A percentile compares a stretch with the other conserved stretches of the same genome.
These are phyloP conservation scores for Paguma larvata DNA, from an alignment of 2,797 vertebrate species.

Conservation along the genomic window DNA sequence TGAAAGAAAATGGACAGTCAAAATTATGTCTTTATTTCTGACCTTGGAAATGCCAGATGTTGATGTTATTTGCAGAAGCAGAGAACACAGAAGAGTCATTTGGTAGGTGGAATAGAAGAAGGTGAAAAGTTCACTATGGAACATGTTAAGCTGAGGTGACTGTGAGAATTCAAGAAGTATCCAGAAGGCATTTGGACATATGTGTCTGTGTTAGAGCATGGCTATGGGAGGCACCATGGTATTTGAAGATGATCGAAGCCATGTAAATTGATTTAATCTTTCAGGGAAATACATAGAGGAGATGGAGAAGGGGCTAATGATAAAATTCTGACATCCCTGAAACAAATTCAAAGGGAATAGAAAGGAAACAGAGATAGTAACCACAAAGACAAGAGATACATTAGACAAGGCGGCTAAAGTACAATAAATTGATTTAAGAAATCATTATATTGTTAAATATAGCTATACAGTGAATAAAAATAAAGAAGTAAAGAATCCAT, in stretches of 20 bases:
- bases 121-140: slow-evolving; percentile 36
- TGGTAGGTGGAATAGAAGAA: background rate
- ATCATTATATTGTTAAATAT: background rate
- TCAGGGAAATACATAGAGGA: background rate
- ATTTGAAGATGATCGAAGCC: background rate
- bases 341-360: background rate
- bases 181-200: background rate
- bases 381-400: background rate
- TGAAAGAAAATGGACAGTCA: background rate
- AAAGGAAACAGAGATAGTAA: background rate
- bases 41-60: background rate
- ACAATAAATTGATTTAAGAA: background rate
- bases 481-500: background rate
- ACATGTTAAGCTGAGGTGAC: background rate
- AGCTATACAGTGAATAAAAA: background rate
- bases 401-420: background rate
- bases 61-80: background rate
- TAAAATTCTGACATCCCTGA: background rate
- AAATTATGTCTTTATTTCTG: slow-evolving; percentile 1
- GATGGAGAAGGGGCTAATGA: background rate
- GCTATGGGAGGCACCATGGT: background rate
- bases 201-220: background rate
- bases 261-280: background rate
- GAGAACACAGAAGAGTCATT: background rate
- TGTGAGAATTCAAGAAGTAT: background rate